Conservation (phyloP, 2,113 vertebrate species). For the Panthera leo region DNA sequence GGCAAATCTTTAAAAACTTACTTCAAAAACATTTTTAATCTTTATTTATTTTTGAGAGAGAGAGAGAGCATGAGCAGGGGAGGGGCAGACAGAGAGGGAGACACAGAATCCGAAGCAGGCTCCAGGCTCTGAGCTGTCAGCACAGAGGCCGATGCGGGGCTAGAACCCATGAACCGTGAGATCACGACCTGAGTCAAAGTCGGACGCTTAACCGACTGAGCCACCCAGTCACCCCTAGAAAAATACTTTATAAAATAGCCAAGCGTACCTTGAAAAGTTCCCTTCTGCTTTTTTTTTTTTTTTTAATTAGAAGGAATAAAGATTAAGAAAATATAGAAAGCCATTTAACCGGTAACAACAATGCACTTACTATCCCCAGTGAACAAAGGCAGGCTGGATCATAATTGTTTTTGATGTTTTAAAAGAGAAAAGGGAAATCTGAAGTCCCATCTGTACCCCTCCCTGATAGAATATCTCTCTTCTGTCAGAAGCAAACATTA, state of each 20-base stretch:
- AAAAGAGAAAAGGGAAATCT: neutral
- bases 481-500: neutral
- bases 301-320: neutral
- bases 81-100: no score
- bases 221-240: neutral
- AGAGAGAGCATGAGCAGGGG: no score
- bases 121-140: no score
- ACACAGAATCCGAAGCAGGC: no score
- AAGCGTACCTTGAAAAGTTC: neutral
- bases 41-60: no score
- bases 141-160: accelerated
- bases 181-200: no score
- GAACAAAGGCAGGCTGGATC: neutral
- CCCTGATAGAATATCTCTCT: neutral
- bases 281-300: neutral
- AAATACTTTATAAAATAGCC: neutral
- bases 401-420: neutral
- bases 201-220: no score
- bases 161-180: accelerated
- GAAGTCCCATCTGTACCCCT: neutral
- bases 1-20: neutral
- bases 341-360: neutral
- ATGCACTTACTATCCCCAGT: neutral
- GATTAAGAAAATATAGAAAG: neutral
- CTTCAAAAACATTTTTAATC: neutral